Conservation (phyloP, 1,140 invertebrate species). For the Papilio aristodemus region DNA sequence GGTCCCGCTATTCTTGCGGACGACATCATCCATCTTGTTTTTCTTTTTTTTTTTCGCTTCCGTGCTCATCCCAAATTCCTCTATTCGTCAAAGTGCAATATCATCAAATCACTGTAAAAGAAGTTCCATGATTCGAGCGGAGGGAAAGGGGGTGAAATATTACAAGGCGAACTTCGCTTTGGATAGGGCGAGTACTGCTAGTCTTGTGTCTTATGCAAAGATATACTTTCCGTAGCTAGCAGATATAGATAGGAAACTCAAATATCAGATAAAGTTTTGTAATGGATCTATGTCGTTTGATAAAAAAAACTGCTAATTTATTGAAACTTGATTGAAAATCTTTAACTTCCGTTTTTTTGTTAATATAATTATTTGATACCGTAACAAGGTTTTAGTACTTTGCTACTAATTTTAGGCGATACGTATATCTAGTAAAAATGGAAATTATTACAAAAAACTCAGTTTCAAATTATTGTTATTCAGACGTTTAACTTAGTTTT, state of each 20-base stretch:
- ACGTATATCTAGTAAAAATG: background rate
- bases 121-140: constrained; percentile 71
- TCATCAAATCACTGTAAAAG: constrained; percentile 79
- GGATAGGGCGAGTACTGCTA: constrained; percentile 50
- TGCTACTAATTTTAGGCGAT: background rate
- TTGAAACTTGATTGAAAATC: too few species aligned
- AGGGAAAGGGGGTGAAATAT: constrained; percentile 71
- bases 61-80: constrained; percentile 46
- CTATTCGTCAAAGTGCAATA: constrained; percentile 77
- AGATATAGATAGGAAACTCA: too few species aligned
- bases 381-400: too few species aligned
- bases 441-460: too few species aligned
- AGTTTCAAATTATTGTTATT: too few species aligned
- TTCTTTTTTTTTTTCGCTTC: constrained; percentile 54
- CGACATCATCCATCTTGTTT: constrained; percentile 70
- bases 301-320: too few species aligned
- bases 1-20: constrained; percentile 33
- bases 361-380: too few species aligned
- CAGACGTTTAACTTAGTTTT: too few species aligned
- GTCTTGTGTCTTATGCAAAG: constrained; percentile 39
- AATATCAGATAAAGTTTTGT: background rate
- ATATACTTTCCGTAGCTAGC: constrained; percentile 25
- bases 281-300: too few species aligned
- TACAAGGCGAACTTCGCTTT: constrained; percentile 68
- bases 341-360: too few species aligned